Conservation (phyloP, 2,797 vertebrate species). For the Steatocranus sp. region DNA sequence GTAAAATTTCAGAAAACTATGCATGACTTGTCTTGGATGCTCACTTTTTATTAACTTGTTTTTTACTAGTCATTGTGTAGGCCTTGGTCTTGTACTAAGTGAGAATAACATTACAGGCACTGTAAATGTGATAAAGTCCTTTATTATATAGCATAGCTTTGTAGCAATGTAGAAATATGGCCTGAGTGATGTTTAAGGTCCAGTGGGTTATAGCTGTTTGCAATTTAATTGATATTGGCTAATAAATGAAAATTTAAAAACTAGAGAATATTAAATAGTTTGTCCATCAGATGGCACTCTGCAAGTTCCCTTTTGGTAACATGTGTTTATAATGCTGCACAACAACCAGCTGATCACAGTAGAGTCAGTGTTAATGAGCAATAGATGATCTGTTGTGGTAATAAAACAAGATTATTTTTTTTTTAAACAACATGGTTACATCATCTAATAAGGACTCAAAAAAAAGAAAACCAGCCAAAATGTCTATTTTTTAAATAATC, state of each 20-base stretch:
- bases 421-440: fast-evolving
- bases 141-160: not conserved
- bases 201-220: not conserved
- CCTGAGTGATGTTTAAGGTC: not conserved
- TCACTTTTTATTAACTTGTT: not conserved
- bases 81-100: not conserved
- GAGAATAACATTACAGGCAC: not conserved
- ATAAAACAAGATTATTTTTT: fast-evolving
- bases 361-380: not conserved
- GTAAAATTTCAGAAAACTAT: not conserved
- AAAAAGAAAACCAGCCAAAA: not conserved
- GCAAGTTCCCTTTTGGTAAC: not conserved
- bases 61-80: not conserved
- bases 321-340: not conserved
- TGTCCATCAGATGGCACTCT: not conserved
- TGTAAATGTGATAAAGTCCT: not conserved
- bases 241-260: not conserved
- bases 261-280: not conserved
- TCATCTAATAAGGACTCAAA: not conserved
- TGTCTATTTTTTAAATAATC: not conserved
- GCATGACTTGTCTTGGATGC: not conserved
- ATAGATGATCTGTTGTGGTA: not conserved
- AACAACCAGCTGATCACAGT: not conserved
- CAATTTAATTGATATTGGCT: not conserved
- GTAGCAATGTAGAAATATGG: not conserved